Evolutionary conservation across 2,797 vertebrate species (phyloP), one percentile per base, ranked within the genome.

Genomic region (Echeneis naucrates): DNA sequence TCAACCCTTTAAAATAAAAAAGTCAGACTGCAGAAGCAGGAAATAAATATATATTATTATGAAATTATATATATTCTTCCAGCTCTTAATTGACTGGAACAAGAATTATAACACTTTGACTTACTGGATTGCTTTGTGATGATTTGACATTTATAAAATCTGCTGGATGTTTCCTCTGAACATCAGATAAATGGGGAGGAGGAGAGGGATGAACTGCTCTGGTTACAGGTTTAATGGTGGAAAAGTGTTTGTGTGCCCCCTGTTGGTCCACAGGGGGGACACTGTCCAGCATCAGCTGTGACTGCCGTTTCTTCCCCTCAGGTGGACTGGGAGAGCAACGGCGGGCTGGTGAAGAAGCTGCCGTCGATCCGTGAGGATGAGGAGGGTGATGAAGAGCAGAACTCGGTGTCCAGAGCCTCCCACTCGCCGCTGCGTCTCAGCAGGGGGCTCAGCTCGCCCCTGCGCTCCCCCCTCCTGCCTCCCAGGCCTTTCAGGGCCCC

Each of bases 251-350:
- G 76, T 51, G 69, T 83, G 77, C 84, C 93, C 40, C 83, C 80
- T 37, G 17, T 69, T 89, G 93, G 84, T 62, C 0, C n/a, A n/a
- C n/a, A n/a, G n/a, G n/a, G n/a, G n/a, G n/a, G n/a, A n/a, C n/a
- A n/a, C n/a, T n/a, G n/a, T n/a, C n/a, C n/a, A n/a, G n/a, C n/a
- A n/a, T 42, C 40, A 42, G 40, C 5, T 45, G 42, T 10, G 19
- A 11, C 11, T 44, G 4, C 4, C 13, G 1, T 47, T 12, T 54
- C 14, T 56, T 8, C 57, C 4, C 21, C 60, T 33, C 84, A 96
- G 95, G 83, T 88, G 82, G 95, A 96, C 83, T 94, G 93, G 93
- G 95, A 95, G 65, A 95, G 94, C 27, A 95, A 95, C 2, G 95
- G 95, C 0, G 92, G 94, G 13, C 69, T 95, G 65, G 93, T 95